phyloP scores from a whole-genome alignment of 2,797 vertebrate genomes.

The Buceros bicornis region DNA sequence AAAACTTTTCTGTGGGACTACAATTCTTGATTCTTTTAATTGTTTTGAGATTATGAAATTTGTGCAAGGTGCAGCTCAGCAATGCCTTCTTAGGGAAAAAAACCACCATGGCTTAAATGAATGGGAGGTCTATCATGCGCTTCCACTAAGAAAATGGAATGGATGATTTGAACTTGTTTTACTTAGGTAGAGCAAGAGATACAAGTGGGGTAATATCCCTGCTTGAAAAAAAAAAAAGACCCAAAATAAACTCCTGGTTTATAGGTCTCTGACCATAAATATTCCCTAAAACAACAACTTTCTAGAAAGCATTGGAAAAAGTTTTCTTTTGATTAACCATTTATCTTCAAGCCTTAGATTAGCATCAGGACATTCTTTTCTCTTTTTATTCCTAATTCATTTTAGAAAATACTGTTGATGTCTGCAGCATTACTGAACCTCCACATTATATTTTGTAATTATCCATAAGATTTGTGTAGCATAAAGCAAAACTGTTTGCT shows the following conservation, averaged over 20 bases:
- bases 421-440: constrained; percentile 57
- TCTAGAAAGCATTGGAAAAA: constrained; percentile 67
- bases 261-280: not conserved
- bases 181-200: not conserved
- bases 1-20: not conserved
- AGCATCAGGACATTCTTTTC: constrained; percentile 64
- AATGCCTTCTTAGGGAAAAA: not conserved
- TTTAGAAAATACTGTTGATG: constrained; percentile 69
- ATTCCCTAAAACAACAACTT: constrained; percentile 62
- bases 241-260: constrained; percentile 6
- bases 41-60: not conserved
- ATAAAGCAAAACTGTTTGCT: constrained; percentile 75
- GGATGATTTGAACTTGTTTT: constrained; percentile 1
- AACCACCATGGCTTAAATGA: not conserved
- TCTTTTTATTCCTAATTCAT: constrained; percentile 54
- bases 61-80: not conserved
- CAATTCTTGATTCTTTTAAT: not conserved
- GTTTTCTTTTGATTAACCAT: constrained; percentile 79
- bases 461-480: constrained; percentile 70
- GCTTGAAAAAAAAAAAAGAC: not conserved
- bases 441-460: constrained; percentile 68
- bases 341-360: constrained; percentile 77
- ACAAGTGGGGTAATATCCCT: not conserved
- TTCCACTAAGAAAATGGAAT: not conserved
- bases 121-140: not conserved